Evolutionary conservation across 2,888 invertebrate species (phyloP), one percentile per base, ranked within the genome.

Genomic region (Cephus spinipes): DNA sequence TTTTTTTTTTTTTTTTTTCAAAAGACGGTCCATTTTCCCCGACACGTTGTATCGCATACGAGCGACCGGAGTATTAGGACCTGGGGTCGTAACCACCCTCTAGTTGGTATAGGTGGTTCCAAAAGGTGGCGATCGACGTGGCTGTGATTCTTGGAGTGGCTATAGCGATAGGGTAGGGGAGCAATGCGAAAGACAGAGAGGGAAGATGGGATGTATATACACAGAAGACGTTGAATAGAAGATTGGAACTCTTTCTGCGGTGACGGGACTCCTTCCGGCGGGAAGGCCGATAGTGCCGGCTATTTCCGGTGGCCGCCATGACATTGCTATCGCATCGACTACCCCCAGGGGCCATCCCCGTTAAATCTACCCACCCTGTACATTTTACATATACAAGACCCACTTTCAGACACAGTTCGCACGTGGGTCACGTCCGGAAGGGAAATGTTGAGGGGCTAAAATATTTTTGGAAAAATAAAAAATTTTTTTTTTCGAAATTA

Each of bases 161-260:
- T 23, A 23, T 9, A 55, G 55, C 55, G 23, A 71, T 36, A 23
- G 68, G 73, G 74, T 71, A n/a, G 69, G 15, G 79, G 73, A 69
- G 23, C 23, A 69, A 73, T 71, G 77, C 11, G 73, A 30, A 35
- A 55, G 75, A 31, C 71, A 31, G 71, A 75, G 69, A 69, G 55
- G 9, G 23, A 55, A 15, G 23, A 23, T 15, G 3, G 3, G 9
- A 23, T 23, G 2, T 23, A 40, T 15, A 40, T 9, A 23, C 2
- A 55, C 9, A 77, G 40, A 79, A 83, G 84, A 86, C 77, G 80
- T 82, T 91, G 90, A 91, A 91, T 90, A 88, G 91, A 91, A 91
- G 91, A 91, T 91, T 91, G 91, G 89, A 90, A 91, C 88, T 91
- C 90, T 91, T 91, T 90, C 89, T 90, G 88, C 83, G 89, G 85